Evolutionary conservation across 2,797 vertebrate genomes (phyloP), one percentile per base, ranked within the genome.

Genomic region (Pipistrellus pygmaeus): DNA sequence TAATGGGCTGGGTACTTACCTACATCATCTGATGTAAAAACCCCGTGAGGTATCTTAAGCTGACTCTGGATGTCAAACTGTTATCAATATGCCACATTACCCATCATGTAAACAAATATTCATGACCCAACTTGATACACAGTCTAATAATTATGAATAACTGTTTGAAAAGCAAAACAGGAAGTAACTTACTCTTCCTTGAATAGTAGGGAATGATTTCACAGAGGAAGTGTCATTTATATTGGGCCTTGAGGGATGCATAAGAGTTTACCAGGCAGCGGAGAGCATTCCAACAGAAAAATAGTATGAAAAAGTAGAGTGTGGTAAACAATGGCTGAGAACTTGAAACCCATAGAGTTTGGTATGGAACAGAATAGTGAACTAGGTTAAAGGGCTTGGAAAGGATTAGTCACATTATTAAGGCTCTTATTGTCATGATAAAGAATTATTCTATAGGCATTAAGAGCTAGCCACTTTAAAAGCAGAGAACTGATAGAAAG

Each of bases 61-160:
- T 88, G 55, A 80, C n/a, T 62, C 18, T 64, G 53, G 46, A 53
- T 55, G 13, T 15, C 11, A 57, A 68, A 8, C 9, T 77, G 10
- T 87, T 23, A 51, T 38, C 8, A n/a, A 51, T 14, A 44, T 25
- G 44, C 18, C 27, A n/a, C 3, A 62, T 44, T 55, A 25, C 5
- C 7, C 78, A 14, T 35, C 5, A 46, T 1, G 6, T 20, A 78
- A 51, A 23, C 4, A 55, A n/a, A 27, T 85, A 85, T 72, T 90
- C n/a, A 27, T 69, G 18, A 15, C 6, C 10, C 27, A 62, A 68
- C 6, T 72, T 64, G 14, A n/a, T 32, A 4, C 27, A 18, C 18
- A 12, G 1, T 81, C 51, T 57, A 75, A 15, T 64, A 73, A 25
- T 92, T 87, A 94, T 17, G 62, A 91, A 82, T 94, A 75, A 72